phyloP scores from a whole-genome alignment of 2,888 invertebrate species.

The Nomada hirtipes region DNA sequence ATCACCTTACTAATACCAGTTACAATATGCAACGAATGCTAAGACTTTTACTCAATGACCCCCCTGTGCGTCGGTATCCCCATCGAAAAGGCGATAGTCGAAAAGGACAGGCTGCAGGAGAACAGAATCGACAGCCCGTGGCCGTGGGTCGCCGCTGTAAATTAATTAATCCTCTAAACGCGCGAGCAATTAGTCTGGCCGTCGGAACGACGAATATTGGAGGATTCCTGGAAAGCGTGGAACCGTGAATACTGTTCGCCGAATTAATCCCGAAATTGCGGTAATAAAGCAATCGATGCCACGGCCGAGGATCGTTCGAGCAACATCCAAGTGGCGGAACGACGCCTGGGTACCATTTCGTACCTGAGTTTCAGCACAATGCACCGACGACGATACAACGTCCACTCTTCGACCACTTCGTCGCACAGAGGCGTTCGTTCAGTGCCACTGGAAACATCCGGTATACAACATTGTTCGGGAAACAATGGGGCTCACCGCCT shows the following conservation, averaged over 20 bases:
- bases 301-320: slow-evolving; percentile 20
- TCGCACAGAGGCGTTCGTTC: slow-evolving; percentile 31
- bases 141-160: slow-evolving; percentile 44
- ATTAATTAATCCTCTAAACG: slow-evolving; percentile 62
- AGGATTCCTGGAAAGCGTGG: slow-evolving; percentile 56
- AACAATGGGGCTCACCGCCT: slow-evolving; percentile 70
- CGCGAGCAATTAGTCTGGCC: slow-evolving; percentile 45
- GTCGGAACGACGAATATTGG: slow-evolving; percentile 53
- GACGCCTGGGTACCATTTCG: slow-evolving; percentile 49
- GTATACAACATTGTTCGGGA: slow-evolving; percentile 74
- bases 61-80: not conserved
- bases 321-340: slow-evolving; percentile 45
- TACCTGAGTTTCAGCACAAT: slow-evolving; percentile 64
- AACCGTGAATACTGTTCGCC: slow-evolving; percentile 49
- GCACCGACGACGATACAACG: slow-evolving; percentile 31
- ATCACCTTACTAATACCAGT: not conserved
- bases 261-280: slow-evolving; percentile 74
- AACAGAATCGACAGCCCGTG: slow-evolving; percentile 37
- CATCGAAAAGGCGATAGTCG: not conserved
- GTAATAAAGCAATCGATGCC: slow-evolving; percentile 74
- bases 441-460: slow-evolving; percentile 66
- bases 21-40: too few species aligned
- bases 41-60: not conserved
- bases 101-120: not conserved
- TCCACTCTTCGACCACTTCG: slow-evolving; percentile 49